These are phyloP conservation scores for Myotis planiceps DNA, from an alignment of 2,797 vertebrate species.

Conservation along the genomic window DNA sequence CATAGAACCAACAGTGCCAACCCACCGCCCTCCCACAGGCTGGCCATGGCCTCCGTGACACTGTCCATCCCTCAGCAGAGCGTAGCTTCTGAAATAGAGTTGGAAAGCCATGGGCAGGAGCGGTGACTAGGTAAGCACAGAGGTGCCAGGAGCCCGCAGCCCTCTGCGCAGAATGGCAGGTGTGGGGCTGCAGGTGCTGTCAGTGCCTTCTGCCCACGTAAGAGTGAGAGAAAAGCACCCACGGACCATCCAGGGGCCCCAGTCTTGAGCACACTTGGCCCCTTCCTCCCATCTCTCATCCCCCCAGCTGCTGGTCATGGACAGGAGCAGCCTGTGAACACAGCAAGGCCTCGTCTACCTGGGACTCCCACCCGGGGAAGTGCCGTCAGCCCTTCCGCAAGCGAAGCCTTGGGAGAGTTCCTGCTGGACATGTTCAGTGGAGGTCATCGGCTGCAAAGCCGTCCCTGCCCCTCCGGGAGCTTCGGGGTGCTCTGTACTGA, in stretches of 20 bases:
- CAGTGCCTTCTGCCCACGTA: neutral
- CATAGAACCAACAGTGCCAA: neutral
- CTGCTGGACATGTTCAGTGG: accelerated
- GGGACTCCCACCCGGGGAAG: neutral
- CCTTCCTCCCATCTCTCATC: neutral
- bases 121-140: neutral
- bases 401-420: neutral
- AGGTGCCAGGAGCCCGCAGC: accelerated
- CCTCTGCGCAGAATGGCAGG: neutral
- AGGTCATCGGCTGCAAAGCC: neutral
- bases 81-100: neutral
- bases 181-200: neutral
- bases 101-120: neutral
- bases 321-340: neutral
- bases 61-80: neutral
- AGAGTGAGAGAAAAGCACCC: neutral
- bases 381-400: neutral
- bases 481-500: accelerated
- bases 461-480: neutral
- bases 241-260: neutral
- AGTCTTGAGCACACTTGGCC: neutral
- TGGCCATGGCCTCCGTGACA: neutral
- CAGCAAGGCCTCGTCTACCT: neutral
- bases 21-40: neutral
- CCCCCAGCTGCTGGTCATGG: neutral